Base-by-base conservation (phyloP, 2,888 invertebrate genomes). In the Poecilobothrus nobilitatus region DNA sequence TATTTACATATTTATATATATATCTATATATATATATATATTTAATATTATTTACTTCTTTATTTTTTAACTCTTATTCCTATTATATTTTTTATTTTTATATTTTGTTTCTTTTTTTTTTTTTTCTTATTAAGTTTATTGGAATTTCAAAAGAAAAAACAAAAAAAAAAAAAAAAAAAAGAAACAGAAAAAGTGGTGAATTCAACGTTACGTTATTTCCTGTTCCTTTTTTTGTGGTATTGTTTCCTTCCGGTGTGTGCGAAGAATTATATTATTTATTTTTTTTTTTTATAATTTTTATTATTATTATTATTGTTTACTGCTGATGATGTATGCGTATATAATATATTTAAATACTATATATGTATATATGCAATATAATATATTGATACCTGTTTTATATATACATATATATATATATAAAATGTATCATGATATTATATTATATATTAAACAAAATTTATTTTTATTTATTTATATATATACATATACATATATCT, bases 221-320 rank as follows among this genome's bases (percentile, higher is more conserved):
- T 53, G 53, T 53, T 53, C 53, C 53, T 53, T 53, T 53, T 41
- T 53, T 18, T 53, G 53, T 53, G 53, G 53, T 53, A 53, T 53
- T 53, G 15, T 15, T 53, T 53, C 53, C 53, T 53, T 53, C 53
- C 53, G 53, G 53, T 53, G 53, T 53, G 18, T 53, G 53, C 53
- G 53, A 53, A n/a, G 53, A 53, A 53, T 53, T 53, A 12, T 41
- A 27, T 41, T 41, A 41, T n/a, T n/a, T 41, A 41, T 12, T 41
- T 12, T 41, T 41, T 9, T 41, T 12, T 41, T 41, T 12, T 41
- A n/a, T n/a, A n/a, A n/a, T n/a, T 44, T 44, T 44, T 44, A 44
- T 53, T 53, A 18, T 53, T 37, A 12, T 53, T 53, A 18, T 53
- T 53, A 12, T 53, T 53, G 53, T n/a, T 53, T 53, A 53, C 53